Base-by-base conservation (phyloP, 1,140 invertebrate genomes). In the Dreissena rostriformis region DNA sequence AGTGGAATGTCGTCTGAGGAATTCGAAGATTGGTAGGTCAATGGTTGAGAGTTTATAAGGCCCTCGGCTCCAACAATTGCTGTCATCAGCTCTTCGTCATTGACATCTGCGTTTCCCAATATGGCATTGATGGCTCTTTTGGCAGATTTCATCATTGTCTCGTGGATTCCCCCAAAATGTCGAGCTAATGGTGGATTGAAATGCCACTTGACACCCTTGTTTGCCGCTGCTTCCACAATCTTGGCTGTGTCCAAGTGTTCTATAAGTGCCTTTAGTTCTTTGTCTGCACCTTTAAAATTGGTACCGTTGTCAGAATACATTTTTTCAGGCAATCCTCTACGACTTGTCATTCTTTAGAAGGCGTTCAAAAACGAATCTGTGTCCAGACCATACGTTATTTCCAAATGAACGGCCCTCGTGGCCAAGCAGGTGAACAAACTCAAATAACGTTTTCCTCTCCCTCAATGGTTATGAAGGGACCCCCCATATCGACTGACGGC, bases 21-120 rank as follows among this genome's bases (percentile, higher is more conserved):
- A 66, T 79, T 39, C n/a, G 53, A 5, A 52, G 22, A 52, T 57
- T 85, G 82, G 55, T 85, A 80, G 5, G 75, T 79, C 49, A 79
- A 52, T 14, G 74, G 66, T 72, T 75, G 70, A 57, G 72, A 80
- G 51, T 78, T 71, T 11, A 84, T 70, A 84, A 55, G 39, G n/a
- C 19, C 73, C 55, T 80, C 75, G 14, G 68, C 67, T 22, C 75
- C 65, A 49, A 29, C 55, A 28, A 85, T 61, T 63, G 66, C 76
- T 15, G 68, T 85, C 19, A 73, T 22, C 6, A 84, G 57, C 51
- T 78, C 83, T 72, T 78, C 82, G 57, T 84, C 74, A 4, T 39
- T 76, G 12, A 65, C 74, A 39, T 76, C 74, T 29, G 74, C 74
- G n/a, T 28, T 53, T 26, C 61, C 19, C 26, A 76, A 51, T n/a